These are phyloP conservation scores for Pachypsylla venusta DNA, from an alignment of 1,140 invertebrate species.

Conservation along the genomic window DNA sequence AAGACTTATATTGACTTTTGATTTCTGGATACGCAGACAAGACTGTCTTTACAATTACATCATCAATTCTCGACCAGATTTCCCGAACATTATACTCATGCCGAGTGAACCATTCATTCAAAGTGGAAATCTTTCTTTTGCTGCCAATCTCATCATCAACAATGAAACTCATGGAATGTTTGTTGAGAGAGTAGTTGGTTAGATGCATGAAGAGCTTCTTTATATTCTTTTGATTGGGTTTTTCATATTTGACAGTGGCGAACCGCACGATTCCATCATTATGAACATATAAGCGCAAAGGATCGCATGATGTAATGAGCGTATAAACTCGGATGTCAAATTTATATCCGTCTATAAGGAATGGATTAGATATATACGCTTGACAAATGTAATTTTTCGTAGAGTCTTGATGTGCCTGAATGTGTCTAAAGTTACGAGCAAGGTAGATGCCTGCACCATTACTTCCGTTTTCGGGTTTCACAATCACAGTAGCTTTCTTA, in stretches of 20 bases:
- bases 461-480: conserved; percentile 12
- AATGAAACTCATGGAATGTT: conserved; percentile 64
- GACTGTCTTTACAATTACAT: conserved; percentile 78
- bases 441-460: conserved; percentile 10
- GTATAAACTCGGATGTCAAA: conserved; percentile 77
- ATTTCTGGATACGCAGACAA: conserved; percentile 68
- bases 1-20: conserved; percentile 74
- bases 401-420: neutral
- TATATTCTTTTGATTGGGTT: conserved; percentile 46
- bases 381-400: conserved; percentile 27
- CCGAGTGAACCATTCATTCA: conserved; percentile 53
- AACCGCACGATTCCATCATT: conserved; percentile 70
- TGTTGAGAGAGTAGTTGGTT: conserved; percentile 78
- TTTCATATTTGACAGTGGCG: conserved; percentile 63
- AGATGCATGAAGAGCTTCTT: conserved; percentile 79
- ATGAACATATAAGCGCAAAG: conserved; percentile 59
- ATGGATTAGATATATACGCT: conserved; percentile 63
- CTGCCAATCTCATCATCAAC: conserved; percentile 46
- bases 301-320: conserved; percentile 70
- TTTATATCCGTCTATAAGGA: conserved; percentile 77
- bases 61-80: conserved; percentile 69
- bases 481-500: conserved; percentile 7
- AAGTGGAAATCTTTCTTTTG: conserved; percentile 41
- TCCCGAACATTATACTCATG: conserved; percentile 55
- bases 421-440: too few relatives aligned